Evolutionary conservation across 2,113 vertebrate genomes (phyloP).

Genomic region (Prunella fulvescens): DNA sequence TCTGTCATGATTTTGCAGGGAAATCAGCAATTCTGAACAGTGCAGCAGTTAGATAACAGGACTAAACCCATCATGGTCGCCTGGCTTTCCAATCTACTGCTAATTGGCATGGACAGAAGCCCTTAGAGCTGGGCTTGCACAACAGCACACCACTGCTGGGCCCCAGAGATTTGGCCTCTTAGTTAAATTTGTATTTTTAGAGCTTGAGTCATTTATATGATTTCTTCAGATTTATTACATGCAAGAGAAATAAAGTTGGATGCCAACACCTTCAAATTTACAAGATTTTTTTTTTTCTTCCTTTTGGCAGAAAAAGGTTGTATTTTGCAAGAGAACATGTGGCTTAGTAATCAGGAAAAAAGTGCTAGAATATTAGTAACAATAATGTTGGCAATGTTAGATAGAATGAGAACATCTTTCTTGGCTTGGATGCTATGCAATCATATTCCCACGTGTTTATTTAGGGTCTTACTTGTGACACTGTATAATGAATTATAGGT

Average conservation of each 20-base stretch:
- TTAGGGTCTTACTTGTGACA: not conserved
- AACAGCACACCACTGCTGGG: not conserved
- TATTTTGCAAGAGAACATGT: not conserved
- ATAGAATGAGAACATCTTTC: not conserved
- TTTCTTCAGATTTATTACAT: constrained; percentile 8
- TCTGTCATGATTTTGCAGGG: not conserved
- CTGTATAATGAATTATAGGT: not conserved
- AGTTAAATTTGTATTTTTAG: constrained; percentile 34
- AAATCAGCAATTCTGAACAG: constrained; percentile 13
- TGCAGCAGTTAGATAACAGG: not conserved
- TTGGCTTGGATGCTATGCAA: not conserved
- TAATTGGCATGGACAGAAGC: constrained; percentile 16
- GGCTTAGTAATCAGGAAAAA: not conserved
- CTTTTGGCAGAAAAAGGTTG: not conserved
- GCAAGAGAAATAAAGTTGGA: not conserved
- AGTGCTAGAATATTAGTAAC: not conserved
- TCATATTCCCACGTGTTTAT: not conserved
- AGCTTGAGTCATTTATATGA: constrained; percentile 20
- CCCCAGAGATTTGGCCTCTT: not conserved
- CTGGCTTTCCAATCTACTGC: constrained; percentile 18
- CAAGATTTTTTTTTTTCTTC: not conserved
- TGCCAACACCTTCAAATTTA: not conserved
- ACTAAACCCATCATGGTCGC: not conserved
- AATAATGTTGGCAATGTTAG: not conserved
- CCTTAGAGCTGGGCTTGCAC: not conserved